Conservation (phyloP, 1,140 invertebrate species). For the Ips typographus region DNA sequence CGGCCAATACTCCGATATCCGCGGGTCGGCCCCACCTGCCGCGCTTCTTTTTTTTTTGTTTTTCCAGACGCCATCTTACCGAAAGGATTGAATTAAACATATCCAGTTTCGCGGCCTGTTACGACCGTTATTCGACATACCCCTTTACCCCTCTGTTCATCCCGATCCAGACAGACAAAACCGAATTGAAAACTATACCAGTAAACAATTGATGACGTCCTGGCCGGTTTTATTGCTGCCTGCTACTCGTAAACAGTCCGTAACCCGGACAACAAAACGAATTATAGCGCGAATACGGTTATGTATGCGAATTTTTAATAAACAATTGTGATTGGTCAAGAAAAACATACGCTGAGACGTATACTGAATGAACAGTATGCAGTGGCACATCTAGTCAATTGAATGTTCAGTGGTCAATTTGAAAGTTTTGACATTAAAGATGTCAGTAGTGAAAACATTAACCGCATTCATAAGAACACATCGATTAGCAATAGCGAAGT, state of each 20-base stretch:
- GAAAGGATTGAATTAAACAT: slow-evolving; percentile 35
- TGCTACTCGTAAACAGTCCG: slow-evolving; percentile 5
- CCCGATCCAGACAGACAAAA: slow-evolving; percentile 22
- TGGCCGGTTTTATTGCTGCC: too few species aligned
- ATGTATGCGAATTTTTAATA: too few species aligned
- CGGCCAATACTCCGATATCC: slow-evolving; percentile 38
- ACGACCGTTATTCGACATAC: not conserved
- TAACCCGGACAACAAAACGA: slow-evolving; percentile 15
- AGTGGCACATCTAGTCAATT: too few species aligned
- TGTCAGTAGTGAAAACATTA: too few species aligned
- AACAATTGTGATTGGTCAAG: too few species aligned
- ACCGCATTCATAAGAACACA: too few species aligned
- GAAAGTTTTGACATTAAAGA: too few species aligned
- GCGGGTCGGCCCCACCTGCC: slow-evolving; percentile 24
- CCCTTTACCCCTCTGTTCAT: not conserved
- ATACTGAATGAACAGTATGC: too few species aligned
- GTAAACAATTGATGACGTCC: slow-evolving; percentile 23
- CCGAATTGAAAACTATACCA: slow-evolving; percentile 13
- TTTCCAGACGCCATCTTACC: slow-evolving; percentile 35
- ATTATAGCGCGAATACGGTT: too few species aligned
- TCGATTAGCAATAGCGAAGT: too few species aligned
- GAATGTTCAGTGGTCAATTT: too few species aligned
- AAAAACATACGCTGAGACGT: too few species aligned
- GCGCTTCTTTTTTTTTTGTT: slow-evolving; percentile 34
- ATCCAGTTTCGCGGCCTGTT: slow-evolving; percentile 21